Evolutionary conservation across 2,888 invertebrate species (phyloP), one percentile per base, ranked within the genome.

Genomic region (Colletes collaris): DNA sequence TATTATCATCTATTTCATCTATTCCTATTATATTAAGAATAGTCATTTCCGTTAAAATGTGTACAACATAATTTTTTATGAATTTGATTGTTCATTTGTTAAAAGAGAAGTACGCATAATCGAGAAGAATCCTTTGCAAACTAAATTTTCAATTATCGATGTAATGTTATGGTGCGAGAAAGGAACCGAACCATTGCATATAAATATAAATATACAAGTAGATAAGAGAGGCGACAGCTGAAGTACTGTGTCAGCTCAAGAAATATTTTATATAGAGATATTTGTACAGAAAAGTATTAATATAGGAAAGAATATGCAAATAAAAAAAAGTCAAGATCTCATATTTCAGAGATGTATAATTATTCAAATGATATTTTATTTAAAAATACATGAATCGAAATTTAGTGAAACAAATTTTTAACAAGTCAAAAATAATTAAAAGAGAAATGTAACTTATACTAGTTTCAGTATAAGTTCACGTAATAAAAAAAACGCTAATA

Each of bases 231-330:
- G 56, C 67, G 66, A 44, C n/a, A 63, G 67, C 55, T 62, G 76
- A 74, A 68, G n/a, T 70, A 72, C 56, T 81, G 68, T 67, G 37
- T 70, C 68, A 63, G 82, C 87, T 89, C 83, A 83, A 91, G 84
- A 86, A 90, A 86, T 92, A 92, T 92, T 92, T 92, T 92, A 92
- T 92, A 92, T 92, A 92, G 90, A 91, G 89, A 92, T 92, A 92
- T 92, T 92, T 92, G 92, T 92, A 92, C 90, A 92, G 87, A 89
- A 59, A 86, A 89, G 82, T 88, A 89, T 87, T 88, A 72, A 80
- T 75, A 76, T 55, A 74, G 67, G 73, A 79, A 79, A 68, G 55
- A 71, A 77, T 76, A 86, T 63, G 76, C 78, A 75, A 80, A 73
- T 55, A 72, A 77, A n/a, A 59, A 59, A 68, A 73, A 16, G 76